Evolutionary conservation across 2,888 invertebrate species (phyloP), one percentile per base, ranked within the genome.

Genomic region (Nematopogon swammerdamellus): DNA sequence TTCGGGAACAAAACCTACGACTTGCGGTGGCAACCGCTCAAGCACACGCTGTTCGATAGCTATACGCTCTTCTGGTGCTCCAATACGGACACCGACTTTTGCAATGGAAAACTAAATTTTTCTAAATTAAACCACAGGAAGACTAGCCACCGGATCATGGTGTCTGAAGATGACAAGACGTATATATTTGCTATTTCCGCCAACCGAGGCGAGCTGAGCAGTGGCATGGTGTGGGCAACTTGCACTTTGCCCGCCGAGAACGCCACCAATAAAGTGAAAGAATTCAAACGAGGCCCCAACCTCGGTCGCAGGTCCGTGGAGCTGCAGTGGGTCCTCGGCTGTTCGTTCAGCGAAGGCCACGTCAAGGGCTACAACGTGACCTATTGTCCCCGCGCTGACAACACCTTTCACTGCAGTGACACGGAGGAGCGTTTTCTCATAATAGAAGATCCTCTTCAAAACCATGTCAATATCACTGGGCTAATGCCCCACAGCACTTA

Each of bases 31-130:
- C 82, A 83, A 55, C 79, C 82, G 19, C 85, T 88, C 1, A 60
- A 70, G 48, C 55, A 57, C 20, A 14, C 50, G 1, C 67, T 70
- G 48, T 63, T 70, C 52, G 80, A 76, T 19, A 86, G 87, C 64
- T 94, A 91, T 57, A 93, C 93, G 1, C 81, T 94, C 18, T 93
- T 91, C 67, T 92, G 92, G 91, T 91, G 90, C 63, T 73, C 76
- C 48, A 76, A 81, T 45, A 80, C 80, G 19, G 72, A 36, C n/a
- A 54, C 59, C 62, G 10, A 73, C 72, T 20, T 64, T 70, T 90
- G 90, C 65, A 69, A 77, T 44, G 81, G 80, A 63, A 71, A 56
- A 66, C 81, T 64, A 70, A 76, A 59, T 71, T 79, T 65, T 62
- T 73, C 69, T 51, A 64, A 67, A 18, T 59, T 79, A 53, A 64